Base-by-base conservation (phyloP, 2,888 invertebrate species). In the Blastobasis adustella region DNA sequence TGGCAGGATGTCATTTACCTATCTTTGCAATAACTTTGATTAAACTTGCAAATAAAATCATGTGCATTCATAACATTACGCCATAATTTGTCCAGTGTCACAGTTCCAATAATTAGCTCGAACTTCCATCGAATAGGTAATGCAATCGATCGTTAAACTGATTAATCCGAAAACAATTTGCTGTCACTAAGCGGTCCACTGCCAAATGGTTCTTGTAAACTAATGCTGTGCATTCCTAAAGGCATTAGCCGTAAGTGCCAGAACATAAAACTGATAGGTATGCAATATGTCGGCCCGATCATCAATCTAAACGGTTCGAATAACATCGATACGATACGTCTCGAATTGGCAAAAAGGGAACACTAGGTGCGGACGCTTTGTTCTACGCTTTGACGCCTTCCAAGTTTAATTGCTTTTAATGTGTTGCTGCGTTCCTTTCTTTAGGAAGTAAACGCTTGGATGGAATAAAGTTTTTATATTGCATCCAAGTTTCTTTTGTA, bases 181-280 rank as follows among this genome's bases (percentile, higher is more conserved):
- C 65, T 69, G 71, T 72, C 72, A 66, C 67, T 64, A 65, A 65
- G 55, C 60, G 62, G 63, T 59, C 63, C 59, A 56, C 61, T 58
- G 55, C 59, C 60, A 58, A 59, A 66, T 59, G 63, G 71, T 73
- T 71, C 65, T 41, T 69, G 73, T 67, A 66, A 75, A 79, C 76
- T 79, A 78, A 76, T 77, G 72, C 63, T 63, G 68, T 76, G 79
- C 78, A 79, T 81, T 83, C 78, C 81, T 76, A 76, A 71, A 76
- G 70, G 73, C 85, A 82, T 85, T 83, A 80, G 71, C 72, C 67
- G 70, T 73, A 81, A 85, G 82, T 82, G 83, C 69, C 74, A 69
- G 79, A 76, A 79, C 82, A 84, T 85, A 83, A 85, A 84, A 80
- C 79, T 83, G 83, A 84, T 83, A 80, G 83, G 81, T 80, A 80